These are phyloP conservation scores for Osmerus mordax DNA, from an alignment of 2,113 vertebrate genomes.

Conservation along the genomic window DNA sequence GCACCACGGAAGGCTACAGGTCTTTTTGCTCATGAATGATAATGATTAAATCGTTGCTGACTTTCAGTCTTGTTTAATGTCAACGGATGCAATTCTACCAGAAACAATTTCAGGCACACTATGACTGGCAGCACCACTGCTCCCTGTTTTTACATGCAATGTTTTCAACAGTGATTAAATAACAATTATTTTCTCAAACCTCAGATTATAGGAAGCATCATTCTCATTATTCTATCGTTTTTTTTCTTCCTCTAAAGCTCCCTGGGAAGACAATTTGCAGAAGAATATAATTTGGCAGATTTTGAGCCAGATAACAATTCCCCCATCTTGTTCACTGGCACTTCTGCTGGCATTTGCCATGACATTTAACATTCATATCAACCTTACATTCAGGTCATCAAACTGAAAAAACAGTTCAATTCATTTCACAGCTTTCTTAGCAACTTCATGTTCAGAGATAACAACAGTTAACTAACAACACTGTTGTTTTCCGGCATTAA, in stretches of 20 bases:
- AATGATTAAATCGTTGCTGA: slow-evolving; percentile 56
- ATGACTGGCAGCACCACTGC: neutral
- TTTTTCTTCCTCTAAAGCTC: no score
- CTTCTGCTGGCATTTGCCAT: slow-evolving; percentile 43
- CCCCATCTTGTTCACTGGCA: slow-evolving; percentile 8
- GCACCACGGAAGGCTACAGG: slow-evolving; percentile 35
- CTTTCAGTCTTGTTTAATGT: slow-evolving; percentile 44
- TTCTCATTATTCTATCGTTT: no score
- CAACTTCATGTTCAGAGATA: no score
- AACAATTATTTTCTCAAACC: no score
- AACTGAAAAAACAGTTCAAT: neutral
- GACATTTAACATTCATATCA: slow-evolving; percentile 49
- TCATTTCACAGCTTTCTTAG: no score
- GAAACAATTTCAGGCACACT: neutral
- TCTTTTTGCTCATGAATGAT: slow-evolving; percentile 57
- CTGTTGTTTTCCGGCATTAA: no score
- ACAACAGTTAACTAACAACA: no score
- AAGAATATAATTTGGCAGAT: neutral
- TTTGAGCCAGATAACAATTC: neutral
- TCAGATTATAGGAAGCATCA: no score
- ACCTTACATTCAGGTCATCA: neutral
- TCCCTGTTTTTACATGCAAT: neutral
- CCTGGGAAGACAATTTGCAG: neutral
- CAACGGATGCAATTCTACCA: slow-evolving; percentile 30
- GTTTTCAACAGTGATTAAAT: no score